Percentiles rank a stretch among this genome's conserved stretches.
These are phyloP conservation scores for Brachycybe producta DNA, from an alignment of 2,888 invertebrate species.

Conservation along the genomic window DNA sequence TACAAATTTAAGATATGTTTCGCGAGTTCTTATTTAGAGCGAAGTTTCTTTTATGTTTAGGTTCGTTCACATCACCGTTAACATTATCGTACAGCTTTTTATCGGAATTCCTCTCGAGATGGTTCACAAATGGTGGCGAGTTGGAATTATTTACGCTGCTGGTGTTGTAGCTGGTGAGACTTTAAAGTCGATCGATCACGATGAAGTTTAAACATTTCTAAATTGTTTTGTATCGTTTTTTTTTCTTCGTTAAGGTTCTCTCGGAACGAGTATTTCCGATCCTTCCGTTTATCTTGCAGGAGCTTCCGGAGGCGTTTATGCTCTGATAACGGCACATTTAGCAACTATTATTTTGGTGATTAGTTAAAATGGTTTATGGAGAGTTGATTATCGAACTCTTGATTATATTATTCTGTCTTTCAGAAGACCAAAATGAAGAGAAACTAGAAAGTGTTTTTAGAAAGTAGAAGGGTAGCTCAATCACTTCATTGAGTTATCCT, in stretches of 20 bases:
- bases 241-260: conserved; percentile 31
- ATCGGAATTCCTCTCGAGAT: conserved; percentile 90
- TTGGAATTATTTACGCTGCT: conserved; percentile 64
- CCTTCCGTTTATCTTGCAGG: conserved; percentile 64
- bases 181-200: not conserved
- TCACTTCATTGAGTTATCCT: too few relatives aligned
- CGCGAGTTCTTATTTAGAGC: not conserved
- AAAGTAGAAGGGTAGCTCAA: too few relatives aligned
- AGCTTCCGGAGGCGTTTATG: conserved; percentile 90
- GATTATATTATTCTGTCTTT: too few relatives aligned
- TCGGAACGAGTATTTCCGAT: conserved; percentile 39
- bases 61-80: conserved; percentile 73
- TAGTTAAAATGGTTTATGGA: too few relatives aligned
- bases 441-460: too few relatives aligned
- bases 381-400: too few relatives aligned
- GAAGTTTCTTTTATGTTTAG: conserved; percentile 38
- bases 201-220: not conserved
- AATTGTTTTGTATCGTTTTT: not conserved
- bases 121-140: conserved; percentile 92
- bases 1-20: too few relatives aligned
- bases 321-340: conserved; percentile 81
- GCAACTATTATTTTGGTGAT: conserved; percentile 76
- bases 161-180: conserved; percentile 64
- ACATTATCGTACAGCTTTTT: conserved; percentile 79
- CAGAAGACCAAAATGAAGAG: too few relatives aligned